Conservation (phyloP, 2,888 invertebrate genomes). For the Amiota communis region DNA sequence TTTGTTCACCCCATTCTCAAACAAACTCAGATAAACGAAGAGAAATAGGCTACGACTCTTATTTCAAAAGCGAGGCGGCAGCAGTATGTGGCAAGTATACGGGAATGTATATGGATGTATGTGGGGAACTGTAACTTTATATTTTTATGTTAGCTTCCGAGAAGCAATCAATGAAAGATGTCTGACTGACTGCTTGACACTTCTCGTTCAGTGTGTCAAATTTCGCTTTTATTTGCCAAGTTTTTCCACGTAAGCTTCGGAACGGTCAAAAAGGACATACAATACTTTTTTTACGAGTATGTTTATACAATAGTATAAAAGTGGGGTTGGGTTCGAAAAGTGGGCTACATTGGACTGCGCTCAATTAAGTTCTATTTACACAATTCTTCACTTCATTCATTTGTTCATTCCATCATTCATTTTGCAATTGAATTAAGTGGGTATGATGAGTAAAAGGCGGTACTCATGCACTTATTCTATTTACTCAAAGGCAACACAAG, state of each 20-base stretch:
- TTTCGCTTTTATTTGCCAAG: slow-evolving; percentile 23
- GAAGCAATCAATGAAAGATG: slow-evolving; percentile 27
- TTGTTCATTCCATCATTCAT: background rate
- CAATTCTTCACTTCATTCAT: background rate
- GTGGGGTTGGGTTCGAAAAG: slow-evolving; percentile 3
- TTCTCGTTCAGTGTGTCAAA: slow-evolving; percentile 24
- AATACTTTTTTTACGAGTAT: too few species aligned
- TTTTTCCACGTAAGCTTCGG: too few species aligned
- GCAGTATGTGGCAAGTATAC: background rate
- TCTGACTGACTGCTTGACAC: slow-evolving; percentile 10
- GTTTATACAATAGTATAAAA: too few species aligned
- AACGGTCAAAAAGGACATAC: too few species aligned
- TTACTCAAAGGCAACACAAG: too few species aligned
- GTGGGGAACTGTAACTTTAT: slow-evolving; percentile 11
- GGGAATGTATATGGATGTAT: background rate
- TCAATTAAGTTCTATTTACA: slow-evolving; percentile 6
- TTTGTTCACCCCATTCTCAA: slow-evolving; percentile 41
- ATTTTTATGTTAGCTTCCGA: background rate
- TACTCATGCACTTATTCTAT: slow-evolving; percentile 57
- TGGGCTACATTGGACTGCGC: background rate
- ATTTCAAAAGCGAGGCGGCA: background rate
- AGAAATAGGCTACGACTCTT: background rate
- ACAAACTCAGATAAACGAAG: too few species aligned
- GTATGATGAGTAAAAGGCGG: slow-evolving; percentile 24
- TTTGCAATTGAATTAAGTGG: too few species aligned